These are phyloP conservation scores for Sapajus apella DNA, from an alignment of 2,113 vertebrate genomes.

Conservation along the genomic window DNA sequence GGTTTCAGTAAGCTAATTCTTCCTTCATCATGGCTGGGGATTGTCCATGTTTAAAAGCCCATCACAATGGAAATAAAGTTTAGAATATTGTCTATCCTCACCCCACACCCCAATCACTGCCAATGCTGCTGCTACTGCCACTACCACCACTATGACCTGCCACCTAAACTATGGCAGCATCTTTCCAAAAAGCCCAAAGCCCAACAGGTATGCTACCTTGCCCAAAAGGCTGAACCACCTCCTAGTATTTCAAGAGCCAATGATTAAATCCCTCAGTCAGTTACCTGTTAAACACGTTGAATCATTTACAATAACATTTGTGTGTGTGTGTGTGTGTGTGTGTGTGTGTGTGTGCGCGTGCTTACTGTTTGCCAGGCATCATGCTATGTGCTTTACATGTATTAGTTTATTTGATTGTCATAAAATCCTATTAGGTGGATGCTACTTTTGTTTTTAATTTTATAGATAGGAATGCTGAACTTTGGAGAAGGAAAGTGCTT, in stretches of 20 bases:
- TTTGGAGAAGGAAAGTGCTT: not conserved
- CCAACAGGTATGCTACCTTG: not conserved
- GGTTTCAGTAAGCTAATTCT: not conserved
- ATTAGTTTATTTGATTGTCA: not conserved
- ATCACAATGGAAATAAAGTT: not conserved
- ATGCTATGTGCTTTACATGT: not conserved
- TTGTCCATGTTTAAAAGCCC: not conserved
- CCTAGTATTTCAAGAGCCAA: not conserved
- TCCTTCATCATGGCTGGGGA: not conserved
- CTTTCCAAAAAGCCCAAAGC: not conserved
- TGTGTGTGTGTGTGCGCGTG: not conserved
- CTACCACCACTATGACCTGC: not conserved
- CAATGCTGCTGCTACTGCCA: no score
- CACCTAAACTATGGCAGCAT: not conserved
- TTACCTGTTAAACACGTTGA: not conserved
- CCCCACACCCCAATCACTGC: not conserved
- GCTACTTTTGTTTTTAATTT: not conserved
- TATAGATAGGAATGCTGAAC: not conserved
- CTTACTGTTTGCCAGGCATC: not conserved
- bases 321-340: not conserved
- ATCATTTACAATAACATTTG: not conserved
- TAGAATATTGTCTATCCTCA: not conserved
- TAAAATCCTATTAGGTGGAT: not conserved
- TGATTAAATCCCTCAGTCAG: not conserved
- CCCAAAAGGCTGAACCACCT: not conserved